Percentiles rank a stretch among this genome's conserved stretches.
These are phyloP conservation scores for Dermatemys mawii DNA, from an alignment of 2,113 vertebrate genomes.

Conservation along the genomic window DNA sequence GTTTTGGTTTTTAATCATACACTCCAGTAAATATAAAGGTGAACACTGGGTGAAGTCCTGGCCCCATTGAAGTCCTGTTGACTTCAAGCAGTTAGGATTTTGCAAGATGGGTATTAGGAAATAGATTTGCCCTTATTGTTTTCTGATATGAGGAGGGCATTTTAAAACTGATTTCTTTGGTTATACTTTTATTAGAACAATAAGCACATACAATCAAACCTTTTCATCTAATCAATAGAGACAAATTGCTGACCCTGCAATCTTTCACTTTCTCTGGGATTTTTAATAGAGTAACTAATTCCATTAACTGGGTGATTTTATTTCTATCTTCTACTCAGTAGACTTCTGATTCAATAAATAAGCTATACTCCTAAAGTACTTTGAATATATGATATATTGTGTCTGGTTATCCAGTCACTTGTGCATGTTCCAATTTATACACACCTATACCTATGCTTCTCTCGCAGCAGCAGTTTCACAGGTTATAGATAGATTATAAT, in stretches of 20 bases:
- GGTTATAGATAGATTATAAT: not conserved
- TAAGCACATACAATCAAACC: not conserved
- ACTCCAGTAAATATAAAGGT: fast-evolving
- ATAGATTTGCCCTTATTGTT: not conserved
- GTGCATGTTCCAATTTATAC: not conserved
- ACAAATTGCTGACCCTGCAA: not conserved
- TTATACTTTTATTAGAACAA: not conserved
- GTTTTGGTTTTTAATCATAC: not conserved
- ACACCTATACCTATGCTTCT: not conserved
- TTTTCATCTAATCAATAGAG: not conserved
- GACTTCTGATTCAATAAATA: not conserved
- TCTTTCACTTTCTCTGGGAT: not conserved
- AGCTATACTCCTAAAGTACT: not conserved
- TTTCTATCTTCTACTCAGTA: not conserved
- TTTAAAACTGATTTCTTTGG: not conserved
- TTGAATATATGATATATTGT: not conserved
- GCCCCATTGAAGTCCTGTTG: not conserved
- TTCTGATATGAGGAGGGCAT: not conserved
- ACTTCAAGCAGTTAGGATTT: not conserved
- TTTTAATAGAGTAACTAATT: not conserved
- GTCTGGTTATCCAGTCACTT: not conserved
- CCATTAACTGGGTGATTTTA: not conserved
- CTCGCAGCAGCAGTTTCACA: not conserved
- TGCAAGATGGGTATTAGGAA: not conserved
- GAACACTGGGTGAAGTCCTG: not conserved